phyloP scores from a whole-genome alignment of 2,797 vertebrate genomes.

The Scolopax bukidnonensis region DNA sequence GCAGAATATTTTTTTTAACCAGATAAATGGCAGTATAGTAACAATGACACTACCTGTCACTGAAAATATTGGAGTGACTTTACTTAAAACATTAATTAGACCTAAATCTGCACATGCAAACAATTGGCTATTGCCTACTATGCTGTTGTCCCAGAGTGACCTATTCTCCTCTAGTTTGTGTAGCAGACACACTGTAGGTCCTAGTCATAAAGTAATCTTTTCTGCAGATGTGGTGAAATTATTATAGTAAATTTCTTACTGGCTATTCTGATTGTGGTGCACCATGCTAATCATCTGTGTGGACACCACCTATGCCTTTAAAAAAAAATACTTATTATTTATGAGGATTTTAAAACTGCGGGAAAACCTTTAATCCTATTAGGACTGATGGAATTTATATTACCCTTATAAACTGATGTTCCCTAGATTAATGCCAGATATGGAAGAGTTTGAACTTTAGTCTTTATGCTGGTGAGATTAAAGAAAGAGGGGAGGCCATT shows the following conservation, averaged over 20 bases:
- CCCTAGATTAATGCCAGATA: background rate
- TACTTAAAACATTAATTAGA: background rate
- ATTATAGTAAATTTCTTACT: background rate
- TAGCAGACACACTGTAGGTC: background rate
- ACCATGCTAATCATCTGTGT: background rate
- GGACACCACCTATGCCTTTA: background rate
- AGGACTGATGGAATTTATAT: slow-evolving; percentile 8
- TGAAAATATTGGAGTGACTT: background rate
- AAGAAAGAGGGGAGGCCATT: background rate
- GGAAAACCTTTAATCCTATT: slow-evolving; percentile 48
- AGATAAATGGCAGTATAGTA: background rate
- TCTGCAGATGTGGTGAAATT: background rate
- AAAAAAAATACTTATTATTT: background rate
- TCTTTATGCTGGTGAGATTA: background rate
- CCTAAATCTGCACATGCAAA: background rate
- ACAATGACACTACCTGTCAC: background rate
- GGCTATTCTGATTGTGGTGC: background rate
- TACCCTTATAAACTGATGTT: slow-evolving; percentile 16
- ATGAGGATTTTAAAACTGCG: background rate
- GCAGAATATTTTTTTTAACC: background rate
- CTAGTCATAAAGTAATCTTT: background rate
- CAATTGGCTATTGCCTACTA: background rate
- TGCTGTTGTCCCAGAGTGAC: slow-evolving; percentile 3
- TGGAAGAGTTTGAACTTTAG: slow-evolving; percentile 5
- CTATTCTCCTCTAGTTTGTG: background rate